Percentiles rank a stretch among this genome's conserved stretches.
Evolutionary conservation across 2,888 invertebrate species (phyloP).

Genomic region (Abrostola triplasia): DNA sequence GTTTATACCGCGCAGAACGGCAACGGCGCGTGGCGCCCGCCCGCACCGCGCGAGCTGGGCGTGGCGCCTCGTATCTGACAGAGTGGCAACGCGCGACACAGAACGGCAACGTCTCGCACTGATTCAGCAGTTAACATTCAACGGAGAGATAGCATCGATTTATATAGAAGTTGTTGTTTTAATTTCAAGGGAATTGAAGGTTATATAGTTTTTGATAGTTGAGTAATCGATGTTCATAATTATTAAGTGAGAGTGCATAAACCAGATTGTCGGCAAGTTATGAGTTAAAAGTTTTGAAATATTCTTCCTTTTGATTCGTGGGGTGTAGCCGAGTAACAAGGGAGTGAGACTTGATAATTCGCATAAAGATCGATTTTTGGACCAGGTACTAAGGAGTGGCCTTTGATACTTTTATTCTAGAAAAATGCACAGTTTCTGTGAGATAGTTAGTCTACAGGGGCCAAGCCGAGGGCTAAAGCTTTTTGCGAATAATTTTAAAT

Average conservation of each 20-base stretch:
- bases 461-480: too few species aligned
- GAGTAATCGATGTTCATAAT: slow-evolving; percentile 35
- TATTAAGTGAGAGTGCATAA: slow-evolving; percentile 20
- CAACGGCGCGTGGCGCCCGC: slow-evolving; percentile 79
- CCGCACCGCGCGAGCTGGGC: slow-evolving; percentile 79
- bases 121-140: slow-evolving; percentile 84
- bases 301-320: too few species aligned
- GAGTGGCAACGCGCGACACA: slow-evolving; percentile 72
- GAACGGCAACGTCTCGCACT: slow-evolving; percentile 81
- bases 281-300: not conserved
- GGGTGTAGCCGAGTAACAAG: too few species aligned
- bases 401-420: too few species aligned
- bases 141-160: slow-evolving; percentile 61
- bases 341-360: too few species aligned
- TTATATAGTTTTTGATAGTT: slow-evolving; percentile 46
- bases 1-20: slow-evolving; percentile 70
- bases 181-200: slow-evolving; percentile 59
- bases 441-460: too few species aligned
- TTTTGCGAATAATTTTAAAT: too few species aligned
- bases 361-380: too few species aligned
- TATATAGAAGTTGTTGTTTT: slow-evolving; percentile 57
- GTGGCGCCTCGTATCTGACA: slow-evolving; percentile 77
- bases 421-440: too few species aligned
- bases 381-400: too few species aligned
- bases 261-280: not conserved